Evolutionary conservation across 2,113 vertebrate genomes (phyloP), one percentile per base, ranked within the genome.

Genomic region (Lycaon pictus): DNA sequence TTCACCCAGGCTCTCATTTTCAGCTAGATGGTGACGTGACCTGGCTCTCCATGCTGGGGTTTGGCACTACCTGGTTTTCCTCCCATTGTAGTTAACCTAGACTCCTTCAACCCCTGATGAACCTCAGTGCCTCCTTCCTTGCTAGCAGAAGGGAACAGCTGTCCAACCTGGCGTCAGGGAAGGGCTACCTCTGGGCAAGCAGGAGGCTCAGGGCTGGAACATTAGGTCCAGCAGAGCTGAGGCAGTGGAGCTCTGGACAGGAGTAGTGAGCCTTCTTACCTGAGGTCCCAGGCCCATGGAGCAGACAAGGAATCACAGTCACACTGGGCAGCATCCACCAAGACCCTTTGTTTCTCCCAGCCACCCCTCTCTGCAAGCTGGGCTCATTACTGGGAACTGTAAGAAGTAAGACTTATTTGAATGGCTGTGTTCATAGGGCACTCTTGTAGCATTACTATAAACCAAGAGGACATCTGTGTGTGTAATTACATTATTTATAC

Each of bases 11-110:
- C 51, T 13, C 29, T 48, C 3, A 7, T 51, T 67, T 11, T n/a
- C 2, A 43, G 51, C 37, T 37, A 23, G 53, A 29, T 12, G 16
- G 17, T 9, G 4, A 9, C 0, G 3, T 35, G 8, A 19, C 13
- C 29, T 69, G 51, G 25, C 35, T n/a, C 10, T 35, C 72, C 15
- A 3, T 16, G 16, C 71, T 37, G 37, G 60, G 62, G 1, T 19
- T 25, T 63, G 60, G 60, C 1, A 2, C 20, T n/a, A 8, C 11
- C 2, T 72, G 32, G 15, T 25, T 2, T 84, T 60, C 43, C 48
- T 63, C 35, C 43, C 58, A 9, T 12, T 51, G 69, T 8, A 51
- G 53, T 19, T 29, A 2, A 65, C 60, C 22, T 37, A 72, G 53
- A 71, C 12, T 79, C 62, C 53, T 69, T 88, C 2, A 53, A 13